Percentiles rank a stretch among this genome's conserved stretches.
Evolutionary conservation across 2,888 invertebrate genomes (phyloP).

Genomic region (Strigamia transsilvanica): DNA sequence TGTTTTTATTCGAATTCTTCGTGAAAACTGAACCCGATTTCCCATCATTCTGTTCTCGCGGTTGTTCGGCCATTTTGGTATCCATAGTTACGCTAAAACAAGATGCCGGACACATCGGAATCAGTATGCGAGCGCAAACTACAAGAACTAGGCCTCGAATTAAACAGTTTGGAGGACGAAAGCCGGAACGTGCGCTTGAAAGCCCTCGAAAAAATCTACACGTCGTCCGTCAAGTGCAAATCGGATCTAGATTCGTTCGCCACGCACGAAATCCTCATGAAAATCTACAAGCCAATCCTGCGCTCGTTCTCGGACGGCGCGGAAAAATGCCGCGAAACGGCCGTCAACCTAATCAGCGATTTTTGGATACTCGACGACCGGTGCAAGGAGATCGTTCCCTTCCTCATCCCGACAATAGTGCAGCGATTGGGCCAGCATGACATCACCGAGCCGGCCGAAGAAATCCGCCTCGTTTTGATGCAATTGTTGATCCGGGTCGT

Average conservation of each 20-base stretch:
- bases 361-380: slow-evolving; percentile 1
- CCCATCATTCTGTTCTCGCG: no score
- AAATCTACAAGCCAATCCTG: slow-evolving; percentile 25
- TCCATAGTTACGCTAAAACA: not conserved
- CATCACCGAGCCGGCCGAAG: slow-evolving; percentile 77
- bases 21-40: no score
- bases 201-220: not conserved
- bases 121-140: not conserved
- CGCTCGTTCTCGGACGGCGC: not conserved
- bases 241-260: no score
- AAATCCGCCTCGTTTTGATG: slow-evolving; percentile 78
- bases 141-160: not conserved
- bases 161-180: slow-evolving; percentile 29
- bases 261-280: not conserved
- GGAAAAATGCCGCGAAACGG: slow-evolving; percentile 35
- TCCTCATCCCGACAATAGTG: slow-evolving; percentile 75
- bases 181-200: not conserved
- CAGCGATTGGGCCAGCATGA: slow-evolving; percentile 81
- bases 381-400: slow-evolving; percentile 22
- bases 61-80: no score
- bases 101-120: not conserved
- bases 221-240: not conserved
- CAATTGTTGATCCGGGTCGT: slow-evolving; percentile 74
- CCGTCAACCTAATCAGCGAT: not conserved
- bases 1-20: no score